Percentiles rank a stretch among this genome's conserved stretches.
phyloP scores from a whole-genome alignment of 2,888 invertebrate species.

The Arrhopalites spinosus region DNA sequence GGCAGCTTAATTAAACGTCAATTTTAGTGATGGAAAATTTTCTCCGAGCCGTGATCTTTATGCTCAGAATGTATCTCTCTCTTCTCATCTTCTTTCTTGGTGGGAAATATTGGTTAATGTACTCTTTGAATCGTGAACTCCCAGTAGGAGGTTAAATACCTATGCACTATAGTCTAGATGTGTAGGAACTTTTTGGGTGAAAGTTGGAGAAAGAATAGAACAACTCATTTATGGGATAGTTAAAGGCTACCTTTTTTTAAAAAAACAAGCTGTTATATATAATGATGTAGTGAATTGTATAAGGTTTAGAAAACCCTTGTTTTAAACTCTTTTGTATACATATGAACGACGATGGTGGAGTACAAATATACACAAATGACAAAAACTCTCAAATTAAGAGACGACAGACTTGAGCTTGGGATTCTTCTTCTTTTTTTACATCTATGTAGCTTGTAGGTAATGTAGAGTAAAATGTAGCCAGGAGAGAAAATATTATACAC shows the following conservation, averaged over 20 bases:
- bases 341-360: neutral
- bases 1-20: constrained; percentile 33
- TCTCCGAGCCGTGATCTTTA: constrained; percentile 16
- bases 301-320: neutral
- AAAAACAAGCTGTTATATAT: neutral
- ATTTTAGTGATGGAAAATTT: constrained; percentile 29
- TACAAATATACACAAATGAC: neutral
- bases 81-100: neutral
- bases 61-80: neutral
- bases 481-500: constrained; percentile 24
- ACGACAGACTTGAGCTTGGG: constrained; percentile 3
- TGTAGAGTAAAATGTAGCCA: constrained; percentile 23
- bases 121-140: constrained; percentile 2
- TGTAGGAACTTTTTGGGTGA: neutral
- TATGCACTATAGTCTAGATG: neutral
- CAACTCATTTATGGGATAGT: neutral
- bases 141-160: neutral
- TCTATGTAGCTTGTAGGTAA: neutral
- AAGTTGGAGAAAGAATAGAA: neutral
- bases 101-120: constrained; percentile 2
- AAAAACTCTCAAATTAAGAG: constrained; percentile 6
- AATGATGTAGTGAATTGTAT: neutral
- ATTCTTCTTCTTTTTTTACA: neutral
- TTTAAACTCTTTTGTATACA: neutral
- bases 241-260: neutral